Evolutionary conservation across 2,113 vertebrate species (phyloP).

Genomic region (Myotis lucifugus): DNA sequence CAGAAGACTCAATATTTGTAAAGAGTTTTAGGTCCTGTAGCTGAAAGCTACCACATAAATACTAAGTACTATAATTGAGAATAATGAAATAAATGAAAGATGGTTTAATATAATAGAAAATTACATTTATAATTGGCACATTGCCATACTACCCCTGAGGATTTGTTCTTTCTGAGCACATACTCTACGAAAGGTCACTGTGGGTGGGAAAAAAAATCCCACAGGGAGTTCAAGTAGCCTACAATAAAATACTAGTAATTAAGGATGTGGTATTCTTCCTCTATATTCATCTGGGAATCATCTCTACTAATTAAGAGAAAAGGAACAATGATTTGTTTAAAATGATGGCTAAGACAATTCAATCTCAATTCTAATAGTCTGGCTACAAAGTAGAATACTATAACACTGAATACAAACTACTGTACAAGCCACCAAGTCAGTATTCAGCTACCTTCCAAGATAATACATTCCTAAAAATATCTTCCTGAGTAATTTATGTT

Average conservation of each 20-base stretch:
- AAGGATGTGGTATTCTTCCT: constrained; percentile 32
- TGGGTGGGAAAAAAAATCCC: not conserved
- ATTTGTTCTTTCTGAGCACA: constrained; percentile 16
- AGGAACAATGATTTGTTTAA: constrained; percentile 50
- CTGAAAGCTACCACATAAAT: constrained; percentile 27
- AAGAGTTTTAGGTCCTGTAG: not conserved
- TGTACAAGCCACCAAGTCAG: not conserved
- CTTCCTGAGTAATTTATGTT: not conserved
- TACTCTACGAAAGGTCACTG: constrained; percentile 28
- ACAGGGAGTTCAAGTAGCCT: not conserved
- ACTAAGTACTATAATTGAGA: constrained; percentile 25
- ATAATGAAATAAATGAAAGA: constrained; percentile 26
- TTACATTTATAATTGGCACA: constrained; percentile 24
- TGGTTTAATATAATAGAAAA: constrained; percentile 30
- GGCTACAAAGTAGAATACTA: not conserved
- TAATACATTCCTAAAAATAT: constrained; percentile 33
- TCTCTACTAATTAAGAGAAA: constrained; percentile 58
- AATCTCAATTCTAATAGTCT: constrained; percentile 26
- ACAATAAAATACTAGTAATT: constrained; percentile 38
- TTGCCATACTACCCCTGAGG: not conserved
- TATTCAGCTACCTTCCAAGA: not conserved
- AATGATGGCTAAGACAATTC: constrained; percentile 1
- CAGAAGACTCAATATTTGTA: not conserved
- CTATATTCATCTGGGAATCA: constrained; percentile 21
- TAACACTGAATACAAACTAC: not conserved